A percentile compares a stretch with the other conserved stretches of the same genome.
Conservation (phyloP, 2,797 vertebrate species). For the Rhinella marina region DNA sequence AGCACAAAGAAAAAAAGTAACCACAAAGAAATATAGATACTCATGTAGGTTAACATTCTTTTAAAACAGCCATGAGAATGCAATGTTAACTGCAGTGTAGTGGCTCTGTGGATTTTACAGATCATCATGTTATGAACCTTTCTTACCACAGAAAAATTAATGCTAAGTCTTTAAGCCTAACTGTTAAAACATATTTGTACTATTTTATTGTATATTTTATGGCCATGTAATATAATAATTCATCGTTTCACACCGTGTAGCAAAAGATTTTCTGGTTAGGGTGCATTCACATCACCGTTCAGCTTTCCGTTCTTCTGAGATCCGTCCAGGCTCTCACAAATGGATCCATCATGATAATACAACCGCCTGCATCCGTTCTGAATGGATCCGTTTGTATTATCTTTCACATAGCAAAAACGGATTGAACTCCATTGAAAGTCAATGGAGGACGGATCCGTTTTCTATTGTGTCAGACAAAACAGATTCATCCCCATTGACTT, state of each 20-base stretch:
- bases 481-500: no score
- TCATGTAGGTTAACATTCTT: not conserved
- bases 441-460: no score
- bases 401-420: no score
- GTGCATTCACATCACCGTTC: no score
- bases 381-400: no score
- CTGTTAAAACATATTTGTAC: constrained; percentile 4
- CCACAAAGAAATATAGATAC: constrained; percentile 26
- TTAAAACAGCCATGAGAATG: not conserved
- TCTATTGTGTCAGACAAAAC: no score
- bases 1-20: not conserved
- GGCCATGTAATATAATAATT: not conserved
- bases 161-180: not conserved
- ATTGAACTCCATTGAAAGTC: no score
- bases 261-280: not conserved
- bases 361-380: no score
- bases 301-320: no score
- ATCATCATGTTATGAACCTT: not conserved
- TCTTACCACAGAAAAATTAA: not conserved
- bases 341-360: no score
- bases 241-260: not conserved
- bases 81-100: not conserved
- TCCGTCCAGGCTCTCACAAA: no score
- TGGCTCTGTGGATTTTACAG: not conserved
- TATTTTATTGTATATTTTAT: not conserved